A percentile compares a stretch with the other conserved stretches of the same genome.
Evolutionary conservation across 2,113 vertebrate genomes (phyloP).

Genomic region (Grallaria varia): DNA sequence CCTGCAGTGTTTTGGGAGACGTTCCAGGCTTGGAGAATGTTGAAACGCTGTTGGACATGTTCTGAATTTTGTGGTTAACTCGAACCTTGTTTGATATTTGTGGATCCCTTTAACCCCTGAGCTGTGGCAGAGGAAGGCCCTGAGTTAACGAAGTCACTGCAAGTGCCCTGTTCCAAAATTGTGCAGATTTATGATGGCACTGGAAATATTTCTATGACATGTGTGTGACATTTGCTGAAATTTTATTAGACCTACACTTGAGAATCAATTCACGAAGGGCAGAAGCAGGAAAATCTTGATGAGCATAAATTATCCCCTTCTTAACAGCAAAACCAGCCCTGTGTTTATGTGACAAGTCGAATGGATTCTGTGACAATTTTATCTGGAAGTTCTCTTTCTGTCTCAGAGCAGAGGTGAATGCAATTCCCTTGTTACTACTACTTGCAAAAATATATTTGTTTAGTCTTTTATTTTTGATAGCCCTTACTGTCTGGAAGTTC

Average conservation of each 20-base stretch:
- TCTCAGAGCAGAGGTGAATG: background rate
- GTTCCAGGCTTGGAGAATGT: slow-evolving; percentile 11
- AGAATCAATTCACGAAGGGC: slow-evolving; percentile 11
- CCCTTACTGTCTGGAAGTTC: background rate
- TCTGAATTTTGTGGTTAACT: slow-evolving; percentile 58
- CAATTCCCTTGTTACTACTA: background rate
- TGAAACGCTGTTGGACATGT: slow-evolving; percentile 27
- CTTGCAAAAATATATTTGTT: background rate
- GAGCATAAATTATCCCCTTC: background rate
- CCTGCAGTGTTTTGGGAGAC: background rate
- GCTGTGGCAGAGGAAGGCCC: background rate
- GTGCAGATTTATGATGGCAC: background rate
- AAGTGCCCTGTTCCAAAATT: background rate
- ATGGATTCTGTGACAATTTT: background rate
- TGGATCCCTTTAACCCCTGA: slow-evolving; percentile 45
- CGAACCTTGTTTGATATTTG: background rate
- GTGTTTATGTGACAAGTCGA: background rate
- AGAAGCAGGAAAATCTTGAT: background rate
- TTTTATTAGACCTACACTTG: background rate
- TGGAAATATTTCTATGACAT: background rate
- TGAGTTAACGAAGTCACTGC: background rate
- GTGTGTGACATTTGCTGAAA: background rate
- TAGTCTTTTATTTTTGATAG: background rate
- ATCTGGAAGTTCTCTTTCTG: background rate
- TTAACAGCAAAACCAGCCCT: background rate